Conservation (phyloP, 1,140 invertebrate genomes). For the Phenacoccus solenopsis region DNA sequence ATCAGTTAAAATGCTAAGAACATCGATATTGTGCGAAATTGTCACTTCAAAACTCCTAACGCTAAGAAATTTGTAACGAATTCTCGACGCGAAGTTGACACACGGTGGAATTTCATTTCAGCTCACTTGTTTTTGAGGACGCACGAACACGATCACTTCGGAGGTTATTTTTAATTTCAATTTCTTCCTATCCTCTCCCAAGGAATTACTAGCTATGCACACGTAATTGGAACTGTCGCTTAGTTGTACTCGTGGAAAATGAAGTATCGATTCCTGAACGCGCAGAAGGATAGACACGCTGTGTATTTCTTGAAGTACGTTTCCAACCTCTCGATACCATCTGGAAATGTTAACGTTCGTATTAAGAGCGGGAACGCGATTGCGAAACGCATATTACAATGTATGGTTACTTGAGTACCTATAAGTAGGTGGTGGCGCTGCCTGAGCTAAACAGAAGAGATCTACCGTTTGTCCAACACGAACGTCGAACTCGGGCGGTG, state of each 20-base stretch:
- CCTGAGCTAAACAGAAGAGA: conserved; percentile 61
- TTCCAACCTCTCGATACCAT: conserved; percentile 51
- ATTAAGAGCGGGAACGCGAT: no score
- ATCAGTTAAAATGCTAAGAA: no score
- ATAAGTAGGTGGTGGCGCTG: conserved; percentile 59
- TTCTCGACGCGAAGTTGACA: no score
- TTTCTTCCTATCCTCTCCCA: conserved; percentile 61
- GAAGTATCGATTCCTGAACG: conserved; percentile 39
- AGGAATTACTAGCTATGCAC: conserved; percentile 73
- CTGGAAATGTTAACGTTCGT: no score
- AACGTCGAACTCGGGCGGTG: conserved; percentile 49
- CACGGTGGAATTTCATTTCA: no score
- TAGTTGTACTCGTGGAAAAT: conserved; percentile 41
- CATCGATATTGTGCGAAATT: no score
- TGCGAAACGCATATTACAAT: background rate
- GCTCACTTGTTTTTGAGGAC: conserved; percentile 52
- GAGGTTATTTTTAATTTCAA: conserved; percentile 53
- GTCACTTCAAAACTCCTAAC: no score
- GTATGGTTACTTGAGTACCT: conserved; percentile 41
- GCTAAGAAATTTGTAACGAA: no score
- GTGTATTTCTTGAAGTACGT: conserved; percentile 30
- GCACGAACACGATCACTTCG: conserved; percentile 55
- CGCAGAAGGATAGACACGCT: conserved; percentile 22
- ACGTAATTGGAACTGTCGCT: conserved; percentile 59
- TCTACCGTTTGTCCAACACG: conserved; percentile 55